phyloP scores from a whole-genome alignment of 1,140 invertebrate species.

The Callitettix versicolor region DNA sequence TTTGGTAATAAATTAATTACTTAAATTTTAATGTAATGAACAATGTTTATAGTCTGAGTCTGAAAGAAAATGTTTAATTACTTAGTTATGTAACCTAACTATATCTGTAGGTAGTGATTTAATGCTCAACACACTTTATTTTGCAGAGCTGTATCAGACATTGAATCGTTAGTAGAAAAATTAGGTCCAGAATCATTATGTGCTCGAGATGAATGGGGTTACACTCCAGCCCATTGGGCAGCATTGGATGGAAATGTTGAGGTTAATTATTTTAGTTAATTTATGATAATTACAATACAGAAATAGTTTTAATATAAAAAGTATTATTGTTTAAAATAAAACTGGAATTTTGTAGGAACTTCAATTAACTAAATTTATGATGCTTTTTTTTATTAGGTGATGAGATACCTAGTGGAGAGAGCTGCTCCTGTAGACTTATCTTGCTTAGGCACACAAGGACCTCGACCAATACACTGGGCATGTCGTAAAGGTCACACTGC shows the following conservation, averaged over 20 bases:
- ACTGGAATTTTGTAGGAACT: no score
- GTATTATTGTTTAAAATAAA: no score
- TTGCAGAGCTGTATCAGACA: constrained; percentile 55
- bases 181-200: constrained; percentile 56
- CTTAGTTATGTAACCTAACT: no score
- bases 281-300: no score
- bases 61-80: no score
- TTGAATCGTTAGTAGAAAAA: constrained; percentile 67
- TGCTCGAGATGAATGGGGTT: constrained; percentile 78
- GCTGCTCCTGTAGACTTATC: constrained; percentile 73
- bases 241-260: constrained; percentile 76
- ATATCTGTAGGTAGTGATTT: no score
- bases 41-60: no score
- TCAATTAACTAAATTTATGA: no score
- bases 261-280: constrained; percentile 24
- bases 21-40: no score
- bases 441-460: constrained; percentile 77
- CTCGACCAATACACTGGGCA: constrained; percentile 85
- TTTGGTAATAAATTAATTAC: no score
- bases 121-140: no score
- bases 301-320: no score
- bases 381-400: constrained; percentile 37
- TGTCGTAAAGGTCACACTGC: constrained; percentile 76
- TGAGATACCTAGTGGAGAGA: constrained; percentile 72
- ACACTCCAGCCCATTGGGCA: constrained; percentile 86